These are phyloP conservation scores for Ophion ellenae DNA, from an alignment of 2,888 invertebrate genomes.

Conservation along the genomic window DNA sequence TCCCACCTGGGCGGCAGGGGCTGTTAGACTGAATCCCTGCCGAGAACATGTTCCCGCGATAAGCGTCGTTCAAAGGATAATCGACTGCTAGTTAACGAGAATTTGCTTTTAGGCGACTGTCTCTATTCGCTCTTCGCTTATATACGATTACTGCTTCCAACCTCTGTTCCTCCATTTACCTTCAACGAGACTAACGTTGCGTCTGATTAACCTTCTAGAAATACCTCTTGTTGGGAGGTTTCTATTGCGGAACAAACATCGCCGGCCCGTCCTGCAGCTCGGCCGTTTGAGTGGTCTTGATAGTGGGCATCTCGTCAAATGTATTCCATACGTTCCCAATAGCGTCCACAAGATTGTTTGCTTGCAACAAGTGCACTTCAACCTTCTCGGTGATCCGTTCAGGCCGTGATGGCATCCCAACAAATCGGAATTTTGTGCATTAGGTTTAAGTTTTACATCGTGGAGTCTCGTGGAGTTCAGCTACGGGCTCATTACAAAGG, in stretches of 20 bases:
- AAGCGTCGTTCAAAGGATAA: constrained; percentile 65
- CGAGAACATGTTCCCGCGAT: constrained; percentile 51
- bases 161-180: constrained; percentile 2
- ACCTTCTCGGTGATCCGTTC: too few species aligned
- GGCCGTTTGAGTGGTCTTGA: neutral
- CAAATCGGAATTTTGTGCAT: too few species aligned
- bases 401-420: too few species aligned
- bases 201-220: neutral
- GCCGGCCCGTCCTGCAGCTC: neutral
- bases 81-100: constrained; percentile 65
- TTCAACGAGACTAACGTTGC: constrained; percentile 13
- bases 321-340: too few species aligned
- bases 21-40: constrained; percentile 49
- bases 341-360: too few species aligned
- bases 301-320: neutral
- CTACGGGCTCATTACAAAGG: too few species aligned
- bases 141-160: neutral
- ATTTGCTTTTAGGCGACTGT: constrained; percentile 62
- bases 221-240: neutral
- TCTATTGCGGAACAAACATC: neutral
- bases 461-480: too few species aligned
- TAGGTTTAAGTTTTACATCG: too few species aligned
- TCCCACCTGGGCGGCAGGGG: constrained; percentile 6
- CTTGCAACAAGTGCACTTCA: too few species aligned
- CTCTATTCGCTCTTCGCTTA: constrained; percentile 32